Percentiles rank a stretch among this genome's conserved stretches.
phyloP scores from a whole-genome alignment of 2,113 vertebrate genomes.

The Myotis lucifugus region DNA sequence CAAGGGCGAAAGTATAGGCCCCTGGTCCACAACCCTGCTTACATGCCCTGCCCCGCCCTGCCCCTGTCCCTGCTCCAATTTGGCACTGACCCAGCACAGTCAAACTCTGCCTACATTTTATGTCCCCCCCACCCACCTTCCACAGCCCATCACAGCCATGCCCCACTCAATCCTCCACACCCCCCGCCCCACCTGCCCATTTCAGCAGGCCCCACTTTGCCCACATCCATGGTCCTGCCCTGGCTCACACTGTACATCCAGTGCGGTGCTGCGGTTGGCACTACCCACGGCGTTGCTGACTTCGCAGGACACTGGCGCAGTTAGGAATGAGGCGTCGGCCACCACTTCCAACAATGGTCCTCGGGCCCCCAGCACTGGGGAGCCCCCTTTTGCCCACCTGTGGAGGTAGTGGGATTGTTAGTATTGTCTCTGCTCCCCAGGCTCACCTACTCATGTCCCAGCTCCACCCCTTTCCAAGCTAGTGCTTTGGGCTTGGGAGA shows the following conservation, averaged over 20 bases:
- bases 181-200: neutral
- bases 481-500: neutral
- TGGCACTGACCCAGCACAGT: neutral
- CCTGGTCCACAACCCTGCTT: neutral
- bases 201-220: neutral
- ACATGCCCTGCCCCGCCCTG: fast-evolving
- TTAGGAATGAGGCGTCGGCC: slow-evolving; percentile 93
- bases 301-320: slow-evolving; percentile 93
- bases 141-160: neutral
- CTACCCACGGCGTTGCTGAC: slow-evolving; percentile 93
- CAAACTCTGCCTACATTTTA: neutral
- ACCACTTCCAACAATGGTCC: slow-evolving; percentile 90
- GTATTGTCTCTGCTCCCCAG: neutral
- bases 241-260: slow-evolving; percentile 93
- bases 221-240: neutral
- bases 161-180: neutral
- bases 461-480: neutral
- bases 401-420: neutral
- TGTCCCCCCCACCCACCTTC: neutral
- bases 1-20: no score
- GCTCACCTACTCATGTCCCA: neutral
- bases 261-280: slow-evolving; percentile 93
- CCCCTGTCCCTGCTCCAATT: neutral
- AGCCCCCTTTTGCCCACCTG: slow-evolving; percentile 94
- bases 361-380: slow-evolving; percentile 89